phyloP scores from a whole-genome alignment of 2,888 invertebrate species.

The Xylophagus ater region DNA sequence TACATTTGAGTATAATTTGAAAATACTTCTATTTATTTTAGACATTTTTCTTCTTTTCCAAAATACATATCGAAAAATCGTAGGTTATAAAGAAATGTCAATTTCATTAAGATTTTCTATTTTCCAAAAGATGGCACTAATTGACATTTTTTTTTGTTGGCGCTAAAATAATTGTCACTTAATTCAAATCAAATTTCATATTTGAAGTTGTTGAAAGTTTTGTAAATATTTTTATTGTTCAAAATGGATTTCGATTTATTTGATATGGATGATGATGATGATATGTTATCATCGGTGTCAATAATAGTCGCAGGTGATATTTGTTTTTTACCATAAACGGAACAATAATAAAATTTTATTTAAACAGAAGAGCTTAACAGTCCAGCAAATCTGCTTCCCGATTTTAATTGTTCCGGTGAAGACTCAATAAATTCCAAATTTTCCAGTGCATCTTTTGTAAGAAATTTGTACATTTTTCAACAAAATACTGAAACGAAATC shows the following conservation, averaged over 20 bases:
- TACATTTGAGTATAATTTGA: too few species aligned
- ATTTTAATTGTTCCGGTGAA: conserved; percentile 31
- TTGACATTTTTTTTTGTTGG: too few species aligned
- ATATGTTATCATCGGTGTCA: conserved; percentile 27
- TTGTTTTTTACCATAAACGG: neutral
- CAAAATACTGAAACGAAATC: conserved; percentile 11
- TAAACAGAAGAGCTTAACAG: conserved; percentile 1
- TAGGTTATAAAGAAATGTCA: too few species aligned
- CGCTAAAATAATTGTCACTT: too few species aligned
- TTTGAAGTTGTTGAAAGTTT: too few species aligned
- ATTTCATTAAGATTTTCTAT: too few species aligned
- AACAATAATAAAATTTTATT: neutral
- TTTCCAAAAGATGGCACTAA: too few species aligned
- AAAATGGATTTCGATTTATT: conserved; percentile 38
- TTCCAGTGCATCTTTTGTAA: conserved; percentile 26
- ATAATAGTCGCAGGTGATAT: conserved; percentile 24
- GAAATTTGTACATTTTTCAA: conserved; percentile 23
- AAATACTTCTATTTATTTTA: too few species aligned
- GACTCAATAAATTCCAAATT: conserved; percentile 27
- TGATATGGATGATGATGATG: conserved; percentile 35
- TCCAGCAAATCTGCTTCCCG: conserved; percentile 22
- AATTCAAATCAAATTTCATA: too few species aligned
- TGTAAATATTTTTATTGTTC: too few species aligned
- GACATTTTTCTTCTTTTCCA: too few species aligned
- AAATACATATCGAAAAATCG: too few species aligned